These are phyloP conservation scores for Ecliptopera silaceata DNA, from an alignment of 2,888 invertebrate species.

Conservation along the genomic window DNA sequence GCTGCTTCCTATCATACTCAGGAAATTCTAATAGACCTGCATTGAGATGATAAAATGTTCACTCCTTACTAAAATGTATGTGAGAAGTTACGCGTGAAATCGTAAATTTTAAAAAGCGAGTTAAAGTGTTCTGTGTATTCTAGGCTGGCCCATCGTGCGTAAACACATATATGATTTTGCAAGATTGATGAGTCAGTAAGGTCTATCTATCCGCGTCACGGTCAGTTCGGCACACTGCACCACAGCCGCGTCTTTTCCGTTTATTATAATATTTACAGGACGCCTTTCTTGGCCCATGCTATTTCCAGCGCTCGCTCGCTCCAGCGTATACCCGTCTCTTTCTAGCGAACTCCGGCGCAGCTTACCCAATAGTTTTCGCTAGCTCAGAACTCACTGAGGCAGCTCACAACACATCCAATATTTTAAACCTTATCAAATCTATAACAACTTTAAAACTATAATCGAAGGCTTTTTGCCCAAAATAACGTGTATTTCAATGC, in stretches of 20 bases:
- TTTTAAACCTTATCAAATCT: neutral
- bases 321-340: conserved; percentile 67
- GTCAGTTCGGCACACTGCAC: conserved; percentile 82
- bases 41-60: too few relatives aligned
- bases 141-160: neutral
- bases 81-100: too few relatives aligned
- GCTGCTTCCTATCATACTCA: too few relatives aligned
- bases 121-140: neutral
- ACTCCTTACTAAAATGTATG: too few relatives aligned
- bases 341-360: conserved; percentile 32
- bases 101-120: too few relatives aligned
- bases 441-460: neutral
- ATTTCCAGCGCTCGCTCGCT: conserved; percentile 79
- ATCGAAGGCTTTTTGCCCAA: neutral
- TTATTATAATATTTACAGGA: conserved; percentile 82
- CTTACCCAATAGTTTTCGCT: neutral
- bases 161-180: neutral
- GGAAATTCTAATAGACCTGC: too few relatives aligned
- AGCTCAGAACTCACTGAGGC: conserved; percentile 3
- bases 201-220: conserved; percentile 63
- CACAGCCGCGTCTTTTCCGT: conserved; percentile 71
- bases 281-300: conserved; percentile 85
- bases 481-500: neutral
- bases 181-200: conserved; percentile 48
- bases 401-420: neutral